phyloP scores from a whole-genome alignment of 2,888 invertebrate species.

The Lasiommata megera region DNA sequence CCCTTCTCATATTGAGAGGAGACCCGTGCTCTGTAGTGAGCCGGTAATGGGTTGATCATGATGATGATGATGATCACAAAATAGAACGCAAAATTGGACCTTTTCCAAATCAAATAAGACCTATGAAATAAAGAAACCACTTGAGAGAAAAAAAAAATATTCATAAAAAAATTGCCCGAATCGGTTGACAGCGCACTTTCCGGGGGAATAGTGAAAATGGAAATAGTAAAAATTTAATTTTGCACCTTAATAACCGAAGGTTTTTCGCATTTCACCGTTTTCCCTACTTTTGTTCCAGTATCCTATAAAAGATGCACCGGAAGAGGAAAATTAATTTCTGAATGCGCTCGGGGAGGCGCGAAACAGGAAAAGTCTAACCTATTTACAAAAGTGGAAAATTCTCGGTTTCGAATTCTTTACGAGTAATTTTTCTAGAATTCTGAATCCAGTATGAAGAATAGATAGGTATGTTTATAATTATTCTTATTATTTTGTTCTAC shows the following conservation, averaged over 20 bases:
- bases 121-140: neutral
- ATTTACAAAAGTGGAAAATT: constrained; percentile 29
- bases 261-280: constrained; percentile 23
- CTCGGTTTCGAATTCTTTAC: constrained; percentile 15
- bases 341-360: constrained; percentile 53
- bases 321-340: constrained; percentile 77
- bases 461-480: neutral
- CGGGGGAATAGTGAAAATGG: constrained; percentile 24
- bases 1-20: too few species aligned
- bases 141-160: neutral
- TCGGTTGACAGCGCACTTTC: constrained; percentile 38
- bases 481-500: too few species aligned
- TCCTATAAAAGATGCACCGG: constrained; percentile 74
- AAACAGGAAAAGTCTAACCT: constrained; percentile 42
- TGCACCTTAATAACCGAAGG: constrained; percentile 43
- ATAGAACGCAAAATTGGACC: too few species aligned
- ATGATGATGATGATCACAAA: too few species aligned
- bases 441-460: neutral
- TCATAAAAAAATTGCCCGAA: constrained; percentile 39
- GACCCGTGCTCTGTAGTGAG: too few species aligned
- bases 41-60: too few species aligned
- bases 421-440: neutral
- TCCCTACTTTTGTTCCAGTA: constrained; percentile 63
- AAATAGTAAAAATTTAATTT: constrained; percentile 48
- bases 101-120: neutral